Base-by-base conservation (phyloP, 2,797 vertebrate species). In the Emydoidea blandingii region DNA sequence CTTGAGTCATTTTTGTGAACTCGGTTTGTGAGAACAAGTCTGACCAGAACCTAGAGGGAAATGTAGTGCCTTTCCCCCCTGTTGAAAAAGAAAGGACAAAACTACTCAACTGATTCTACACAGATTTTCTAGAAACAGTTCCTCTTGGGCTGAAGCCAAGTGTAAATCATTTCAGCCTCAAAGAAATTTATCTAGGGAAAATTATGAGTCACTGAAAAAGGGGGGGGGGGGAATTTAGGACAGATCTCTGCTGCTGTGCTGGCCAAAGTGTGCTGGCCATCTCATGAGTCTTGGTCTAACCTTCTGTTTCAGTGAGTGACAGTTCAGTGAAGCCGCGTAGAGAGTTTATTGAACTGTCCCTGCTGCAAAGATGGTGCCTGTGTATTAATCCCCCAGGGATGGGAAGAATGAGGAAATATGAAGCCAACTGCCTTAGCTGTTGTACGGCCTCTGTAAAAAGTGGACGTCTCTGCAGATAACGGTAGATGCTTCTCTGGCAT, bases 121-220 rank as follows among this genome's bases (percentile, higher is more conserved):
- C 93, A 94, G 91, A 95, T 88, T 96, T 97, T 96, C 97, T 96
- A 97, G 91, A 88, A 92, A 37, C 34, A 65, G 62, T 34, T 19
- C 34, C 34, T 34, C 8, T 34, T 37, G 8, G 62, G 15, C 31
- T 65, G 8, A 65, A 18, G 34, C 86, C 1, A 37, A 96, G 80
- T 3, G 11, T 83, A 88, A 96, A 27, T 1, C 0, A 2, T 54
- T 87, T 87, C 94, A 96, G 68, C 27, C 82, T 59, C 95, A 4
- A 23, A 81, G 21, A 93, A 94, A 95, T 94, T 87, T 87, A 49
- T 87, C 86, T 92, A 0, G 1, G 95, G 88, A 96, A 96, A 90
- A 79, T 49, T 27, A 5, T n/a, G 16, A 90, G 81, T 81, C 85
- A 83, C 85, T 85, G 82, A 81, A 87, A 80, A 72, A 76, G 56